Evolutionary conservation across 2,888 invertebrate genomes (phyloP), one percentile per base, ranked within the genome.

Genomic region (Ennomos erosarius): DNA sequence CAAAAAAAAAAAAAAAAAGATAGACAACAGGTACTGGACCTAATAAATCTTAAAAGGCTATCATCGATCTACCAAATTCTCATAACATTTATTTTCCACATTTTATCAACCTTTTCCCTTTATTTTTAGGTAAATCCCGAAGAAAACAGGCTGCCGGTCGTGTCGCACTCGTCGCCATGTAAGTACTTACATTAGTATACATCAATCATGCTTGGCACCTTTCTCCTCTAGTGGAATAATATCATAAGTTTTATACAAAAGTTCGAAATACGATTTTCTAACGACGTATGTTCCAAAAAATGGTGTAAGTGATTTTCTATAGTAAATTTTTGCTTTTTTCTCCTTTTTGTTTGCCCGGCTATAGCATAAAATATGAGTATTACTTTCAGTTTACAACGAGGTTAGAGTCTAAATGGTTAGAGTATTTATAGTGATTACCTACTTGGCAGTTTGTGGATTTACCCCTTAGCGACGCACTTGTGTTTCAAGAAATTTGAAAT

Each of bases 131-230:
- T 88, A 78, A 91, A 90, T 67, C 87, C 90, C 49, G 91, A 91
- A 63, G 91, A 91, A 69, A 91, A 88, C 70, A 78, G 89, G 65
- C 78, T 90, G 45, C 81, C 90, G 49, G 82, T 90, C 54, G 79
- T 90, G 65, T 90, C 91, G 37, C 88, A 90, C 72, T 83, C 90
- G 4, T 89, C 90, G 55, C 88, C 88, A 55, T 86, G 91, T 91
- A 81, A 90, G 91, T 88, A 72, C n/a, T n/a, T n/a, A n/a, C 55
- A 71, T 74, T 49, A 69, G 67, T 71, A 77, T 74, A 75, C 76
- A 81, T 83, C 80, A 77, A 81, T 82, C 79, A 77, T 69, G 68
- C 75, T 77, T 75, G 79, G 73, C 80, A 72, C 69, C 60, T 69
- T 75, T 73, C 36, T 34, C 35, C 36, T 34, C 35, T 11, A 46